Conservation (phyloP, 1,140 invertebrate species). For the Pseudomyrmex flavicornis region DNA sequence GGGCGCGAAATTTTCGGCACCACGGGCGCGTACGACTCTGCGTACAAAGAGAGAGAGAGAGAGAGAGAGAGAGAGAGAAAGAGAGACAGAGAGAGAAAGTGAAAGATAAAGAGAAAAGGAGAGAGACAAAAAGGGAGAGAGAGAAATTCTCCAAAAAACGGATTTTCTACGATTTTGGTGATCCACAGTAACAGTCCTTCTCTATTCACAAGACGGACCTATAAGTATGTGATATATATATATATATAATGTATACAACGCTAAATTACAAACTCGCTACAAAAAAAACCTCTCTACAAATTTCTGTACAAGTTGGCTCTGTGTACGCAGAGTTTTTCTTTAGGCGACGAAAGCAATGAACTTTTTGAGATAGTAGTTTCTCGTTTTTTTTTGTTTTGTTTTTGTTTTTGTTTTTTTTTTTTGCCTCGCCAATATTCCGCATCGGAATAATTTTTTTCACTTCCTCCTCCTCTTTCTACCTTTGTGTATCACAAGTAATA, state of each 20-base stretch:
- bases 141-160: neutral
- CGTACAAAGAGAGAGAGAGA: conserved; percentile 64
- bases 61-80: no score
- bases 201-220: conserved; percentile 46
- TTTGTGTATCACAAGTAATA: conserved; percentile 77
- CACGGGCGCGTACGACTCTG: conserved; percentile 44
- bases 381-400: conserved; percentile 49
- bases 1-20: neutral
- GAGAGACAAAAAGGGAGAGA: no score
- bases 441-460: no score
- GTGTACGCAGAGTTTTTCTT: conserved; percentile 63
- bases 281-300: conserved; percentile 57
- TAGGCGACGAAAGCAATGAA: conserved; percentile 50
- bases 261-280: conserved; percentile 58
- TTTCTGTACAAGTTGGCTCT: conserved; percentile 59
- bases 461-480: no score
- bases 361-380: conserved; percentile 2
- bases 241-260: conserved; percentile 46
- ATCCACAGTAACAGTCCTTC: conserved; percentile 28
- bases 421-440: neutral
- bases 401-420: conserved; percentile 36
- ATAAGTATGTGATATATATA: conserved; percentile 18
- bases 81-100: no score
- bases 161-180: conserved; percentile 54
- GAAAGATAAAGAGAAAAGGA: no score